Evolutionary conservation across 2,888 invertebrate species (phyloP), one percentile per base, ranked within the genome.

Genomic region (Cyaniris semiargus): DNA sequence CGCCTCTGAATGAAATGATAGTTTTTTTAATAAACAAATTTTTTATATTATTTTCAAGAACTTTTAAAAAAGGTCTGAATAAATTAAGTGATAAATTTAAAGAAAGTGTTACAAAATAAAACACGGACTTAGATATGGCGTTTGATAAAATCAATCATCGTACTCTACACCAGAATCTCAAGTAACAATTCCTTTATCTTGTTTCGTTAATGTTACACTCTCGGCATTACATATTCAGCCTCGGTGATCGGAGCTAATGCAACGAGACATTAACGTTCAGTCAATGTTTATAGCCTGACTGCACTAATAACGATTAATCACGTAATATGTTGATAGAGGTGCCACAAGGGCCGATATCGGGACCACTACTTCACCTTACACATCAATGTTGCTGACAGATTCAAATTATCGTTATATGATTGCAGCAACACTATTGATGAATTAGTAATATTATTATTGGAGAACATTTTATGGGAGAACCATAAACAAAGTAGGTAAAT

Each of bases 241-340:
- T 84, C 83, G 80, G 81, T 83, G 85, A 84, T 86, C 83, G 84
- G 83, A 84, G 83, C 83, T 86, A 88, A 88, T 86, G 84, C 84
- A 83, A 85, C 83, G 81, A 83, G 86, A 88, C 89, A 87, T 86
- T 88, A 88, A 89, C 87, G 86, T 84, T 81, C 82, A 82, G 79
- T 84, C 84, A 84, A 84, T 86, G 82, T 85, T 87, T 87, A 86
- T 86, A 84, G 85, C 82, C 82, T 84, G 82, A 83, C 83, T 82
- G 84, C 84, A 87, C 87, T 89, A 89, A 86, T 88, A 85, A 85
- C 86, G 83, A 90, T 91, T 88, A 87, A 90, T 90, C 88, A 89
- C 86, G 84, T 81, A 80, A 85, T 81, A 83, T 81, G 82, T 84
- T 86, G 86, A 88, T 88, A 86, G 85, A 85, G 83, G 84, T 86